Conservation (phyloP, 1,140 invertebrate genomes). For the Chlorops oryzae region DNA sequence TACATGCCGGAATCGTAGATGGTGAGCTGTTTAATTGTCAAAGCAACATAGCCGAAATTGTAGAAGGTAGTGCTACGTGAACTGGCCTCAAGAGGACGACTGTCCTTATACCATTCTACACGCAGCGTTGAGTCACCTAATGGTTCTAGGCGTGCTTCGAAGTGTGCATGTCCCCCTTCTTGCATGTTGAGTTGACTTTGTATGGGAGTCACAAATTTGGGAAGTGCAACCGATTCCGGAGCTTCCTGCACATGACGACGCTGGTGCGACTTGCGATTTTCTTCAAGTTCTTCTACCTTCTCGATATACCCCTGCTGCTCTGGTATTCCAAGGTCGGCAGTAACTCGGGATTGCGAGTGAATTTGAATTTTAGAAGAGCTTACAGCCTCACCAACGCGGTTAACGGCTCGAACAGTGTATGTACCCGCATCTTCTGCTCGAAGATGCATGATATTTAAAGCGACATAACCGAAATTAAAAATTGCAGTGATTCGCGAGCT, state of each 20-base stretch:
- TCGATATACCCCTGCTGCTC: constrained; percentile 91
- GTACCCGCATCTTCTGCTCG: constrained; percentile 88
- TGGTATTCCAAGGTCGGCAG: constrained; percentile 79
- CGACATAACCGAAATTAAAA: constrained; percentile 98
- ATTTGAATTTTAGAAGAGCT: constrained; percentile 74
- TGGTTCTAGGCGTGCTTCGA: constrained; percentile 91
- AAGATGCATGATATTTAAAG: constrained; percentile 95
- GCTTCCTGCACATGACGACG: constrained; percentile 70
- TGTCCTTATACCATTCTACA: constrained; percentile 95
- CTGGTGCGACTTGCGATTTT: constrained; percentile 73
- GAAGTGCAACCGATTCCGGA: constrained; percentile 69
- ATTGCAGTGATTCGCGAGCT: constrained; percentile 92
- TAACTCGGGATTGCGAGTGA: constrained; percentile 69
- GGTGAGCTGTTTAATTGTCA: constrained; percentile 91
- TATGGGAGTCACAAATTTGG: constrained; percentile 88
- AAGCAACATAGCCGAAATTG: constrained; percentile 93
- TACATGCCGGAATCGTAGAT: constrained; percentile 87
- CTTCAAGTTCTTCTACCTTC: constrained; percentile 87
- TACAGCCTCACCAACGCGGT: constrained; percentile 78
- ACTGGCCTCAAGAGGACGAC: constrained; percentile 81
- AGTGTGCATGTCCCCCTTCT: constrained; percentile 92
- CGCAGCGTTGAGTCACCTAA: constrained; percentile 83
- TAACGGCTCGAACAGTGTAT: constrained; percentile 84
- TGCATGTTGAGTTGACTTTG: constrained; percentile 82
- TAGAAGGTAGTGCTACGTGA: constrained; percentile 91